phyloP scores from a whole-genome alignment of 1,140 invertebrate genomes.

The Mactra quadrangularis region DNA sequence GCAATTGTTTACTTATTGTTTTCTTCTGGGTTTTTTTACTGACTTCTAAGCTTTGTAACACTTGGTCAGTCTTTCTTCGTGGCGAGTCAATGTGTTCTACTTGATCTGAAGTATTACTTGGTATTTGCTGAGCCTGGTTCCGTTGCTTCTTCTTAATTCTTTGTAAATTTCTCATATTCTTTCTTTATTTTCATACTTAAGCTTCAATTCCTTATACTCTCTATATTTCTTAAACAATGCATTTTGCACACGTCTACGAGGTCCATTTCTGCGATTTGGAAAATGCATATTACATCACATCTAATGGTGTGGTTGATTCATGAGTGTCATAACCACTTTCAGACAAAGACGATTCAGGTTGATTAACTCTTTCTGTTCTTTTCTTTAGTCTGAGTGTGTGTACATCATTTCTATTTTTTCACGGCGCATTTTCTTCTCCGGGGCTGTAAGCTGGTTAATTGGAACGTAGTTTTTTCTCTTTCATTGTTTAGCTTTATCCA shows the following conservation, averaged over 20 bases:
- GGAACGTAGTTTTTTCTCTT: conserved; percentile 33
- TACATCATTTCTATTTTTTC: conserved; percentile 12
- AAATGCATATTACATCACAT: conserved; percentile 35
- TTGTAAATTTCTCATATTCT: not conserved
- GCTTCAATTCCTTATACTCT: conserved; percentile 31
- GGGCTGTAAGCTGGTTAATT: not conserved
- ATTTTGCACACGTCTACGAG: conserved; percentile 6
- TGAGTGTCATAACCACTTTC: conserved; percentile 38
- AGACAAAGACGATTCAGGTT: not conserved
- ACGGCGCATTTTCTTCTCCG: not conserved
- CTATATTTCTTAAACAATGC: conserved; percentile 19
- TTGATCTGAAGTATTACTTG: not conserved
- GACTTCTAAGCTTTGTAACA: not conserved
- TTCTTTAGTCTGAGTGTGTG: conserved; percentile 1
- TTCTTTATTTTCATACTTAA: conserved; percentile 21
- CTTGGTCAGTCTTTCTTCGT: not conserved
- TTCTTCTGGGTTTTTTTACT: not conserved
- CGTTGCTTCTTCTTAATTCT: conserved; percentile 1
- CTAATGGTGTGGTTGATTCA: not conserved
- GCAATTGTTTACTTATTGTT: conserved; percentile 47
- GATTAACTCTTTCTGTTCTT: not conserved
- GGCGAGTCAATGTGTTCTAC: not conserved
- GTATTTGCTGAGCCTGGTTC: not conserved
- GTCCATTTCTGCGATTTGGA: conserved; percentile 46
- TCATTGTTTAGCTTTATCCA: conserved; percentile 20